Evolutionary conservation across 2,797 vertebrate genomes (phyloP), one percentile per base, ranked within the genome.

Genomic region (Gallinago stenura): DNA sequence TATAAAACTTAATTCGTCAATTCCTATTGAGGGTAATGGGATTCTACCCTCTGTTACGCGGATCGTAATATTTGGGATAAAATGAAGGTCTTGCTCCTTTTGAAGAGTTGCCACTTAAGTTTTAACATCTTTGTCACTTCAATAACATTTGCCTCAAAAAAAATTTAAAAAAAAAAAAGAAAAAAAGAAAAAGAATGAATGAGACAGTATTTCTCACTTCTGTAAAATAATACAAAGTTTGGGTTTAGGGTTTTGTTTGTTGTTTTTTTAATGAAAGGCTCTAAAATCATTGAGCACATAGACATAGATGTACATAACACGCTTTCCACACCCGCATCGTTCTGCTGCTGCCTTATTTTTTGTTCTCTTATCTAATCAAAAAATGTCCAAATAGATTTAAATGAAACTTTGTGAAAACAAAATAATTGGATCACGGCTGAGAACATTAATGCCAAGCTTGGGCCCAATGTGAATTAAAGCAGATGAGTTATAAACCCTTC

Each of bases 401-500:
- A 80, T 65, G 77, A 95, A 95, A 95, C 90, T 96, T 97, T 71
- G 41, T 43, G 60, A 66, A 64, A 89, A 95, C 60, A 94, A 90
- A 93, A 84, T 62, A 96, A 83, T 6, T 83, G 84, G 88, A 94
- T 95, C 20, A 16, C 39, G 39, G 30, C 54, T 86, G 81, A 92
- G 69, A 90, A 76, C 57, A 33, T 71, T 50, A 88, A 80, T 94
- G 94, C 89, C 91, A 95, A 90, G 62, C 39, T 90, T 97, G 93
- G 91, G 94, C 94, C 91, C 84, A 71, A 68, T 35, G 75, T 79
- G 92, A 96, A 96, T 95, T 94, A 93, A 94, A 96, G 83, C 82
- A 80, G 84, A 94, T 96, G 95, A 96, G 97, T 93, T 95, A 96
- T 95, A 97, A 97, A 96, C 82, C 94, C 65, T 95, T 97, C 90